phyloP scores from a whole-genome alignment of 2,113 vertebrate genomes.

The Hypomesus transpacificus region DNA sequence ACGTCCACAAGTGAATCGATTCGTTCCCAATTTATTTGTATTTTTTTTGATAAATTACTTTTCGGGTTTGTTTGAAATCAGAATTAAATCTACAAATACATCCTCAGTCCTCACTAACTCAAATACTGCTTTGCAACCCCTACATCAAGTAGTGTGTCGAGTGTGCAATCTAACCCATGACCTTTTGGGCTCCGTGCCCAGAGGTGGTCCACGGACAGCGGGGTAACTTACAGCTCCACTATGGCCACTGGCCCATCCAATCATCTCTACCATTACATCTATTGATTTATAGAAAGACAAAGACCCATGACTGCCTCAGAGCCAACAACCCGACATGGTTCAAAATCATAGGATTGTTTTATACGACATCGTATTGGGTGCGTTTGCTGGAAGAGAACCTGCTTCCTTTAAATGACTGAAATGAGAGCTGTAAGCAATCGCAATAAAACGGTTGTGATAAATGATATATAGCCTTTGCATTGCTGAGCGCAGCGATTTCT shows the following conservation, averaged over 20 bases:
- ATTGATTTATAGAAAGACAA: slow-evolving; percentile 63
- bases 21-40: too few species aligned
- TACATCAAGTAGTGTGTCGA: too few species aligned
- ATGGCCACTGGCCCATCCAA: slow-evolving; percentile 48
- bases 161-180: not conserved
- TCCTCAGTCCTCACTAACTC: too few species aligned
- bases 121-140: too few species aligned
- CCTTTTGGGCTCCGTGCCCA: not conserved
- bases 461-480: slow-evolving; percentile 20
- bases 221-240: slow-evolving; percentile 52
- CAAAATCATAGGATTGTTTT: slow-evolving; percentile 50
- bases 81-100: too few species aligned
- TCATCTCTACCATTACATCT: slow-evolving; percentile 47
- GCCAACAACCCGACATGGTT: slow-evolving; percentile 32
- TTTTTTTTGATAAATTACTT: too few species aligned
- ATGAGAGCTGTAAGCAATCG: slow-evolving; percentile 12
- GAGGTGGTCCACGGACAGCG: slow-evolving; percentile 34
- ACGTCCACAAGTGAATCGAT: too few species aligned
- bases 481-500: not conserved
- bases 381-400: slow-evolving; percentile 25
- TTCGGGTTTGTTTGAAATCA: too few species aligned
- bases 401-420: slow-evolving; percentile 13
- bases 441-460: slow-evolving; percentile 30
- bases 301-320: slow-evolving; percentile 37
- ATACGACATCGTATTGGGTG: slow-evolving; percentile 37